Base-by-base conservation (phyloP, 2,113 vertebrate genomes). In the Eolophus roseicapilla region DNA sequence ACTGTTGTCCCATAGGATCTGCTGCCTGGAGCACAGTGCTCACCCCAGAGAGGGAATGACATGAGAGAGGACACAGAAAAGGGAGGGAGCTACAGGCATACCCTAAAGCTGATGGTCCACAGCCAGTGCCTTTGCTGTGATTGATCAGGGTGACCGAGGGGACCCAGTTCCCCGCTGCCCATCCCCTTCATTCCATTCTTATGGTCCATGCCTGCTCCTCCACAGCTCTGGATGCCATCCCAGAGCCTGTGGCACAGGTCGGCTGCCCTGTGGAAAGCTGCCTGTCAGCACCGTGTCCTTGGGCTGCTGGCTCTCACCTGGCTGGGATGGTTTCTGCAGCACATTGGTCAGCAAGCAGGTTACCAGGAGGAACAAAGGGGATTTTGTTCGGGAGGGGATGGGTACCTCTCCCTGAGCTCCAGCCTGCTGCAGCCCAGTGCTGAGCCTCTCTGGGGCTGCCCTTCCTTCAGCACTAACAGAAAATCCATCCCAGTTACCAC, bases 311-410 rank as follows among this genome's bases (percentile, higher is more conserved):
- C 28, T 59, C 88, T 64, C 62, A 9, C 90, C 86, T 49, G 95
- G 59, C 91, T 3, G 60, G 13, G 55, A 65, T 17, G 71, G 7
- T 31, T 92, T 29, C 67, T 80, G 92, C 60, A 19, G 91, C 96
- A 35, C 68, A 3, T 31, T 13, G 33, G 33, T 52, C 93, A 92
- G 92, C 90, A 95, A 95, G 81, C 62, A 63, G 88, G 60, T 95
- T 71, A 77, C 9, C 0, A 2, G 74, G 55, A 76, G 69, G 64
- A 97, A 97, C 96, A 97, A 97, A 97, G 90, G 88, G 23, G 76
- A 82, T 81, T 67, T 93, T 97, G 96, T 97, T 76, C 1, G 3
- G 77, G 53, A 83, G 59, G 41, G 78, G 83, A 70, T 24, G 64
- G 69, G n/a, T 68, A 27, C 64, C 44, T 67, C 33, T 71, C 41